Percentiles rank a stretch among this genome's conserved stretches.
Evolutionary conservation across 2,888 invertebrate genomes (phyloP).

Genomic region (Polyploca ridens): DNA sequence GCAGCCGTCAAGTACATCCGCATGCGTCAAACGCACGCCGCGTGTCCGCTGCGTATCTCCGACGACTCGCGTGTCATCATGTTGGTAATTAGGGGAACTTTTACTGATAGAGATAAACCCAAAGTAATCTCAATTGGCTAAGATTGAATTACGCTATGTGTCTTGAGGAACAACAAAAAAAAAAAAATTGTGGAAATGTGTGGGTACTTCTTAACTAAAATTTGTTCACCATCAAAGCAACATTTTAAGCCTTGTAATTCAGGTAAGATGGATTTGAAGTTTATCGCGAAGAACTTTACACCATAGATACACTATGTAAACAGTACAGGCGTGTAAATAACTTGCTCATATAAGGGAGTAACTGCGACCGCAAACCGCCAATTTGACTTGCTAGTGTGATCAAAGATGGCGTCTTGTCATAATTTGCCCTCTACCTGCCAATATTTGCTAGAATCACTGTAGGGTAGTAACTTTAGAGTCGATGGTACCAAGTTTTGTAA

Average conservation of each 20-base stretch:
- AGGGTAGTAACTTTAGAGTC: neutral
- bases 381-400: constrained; percentile 55
- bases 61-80: constrained; percentile 17
- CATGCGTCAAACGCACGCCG: constrained; percentile 16
- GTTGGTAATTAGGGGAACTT: neutral
- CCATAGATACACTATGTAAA: neutral
- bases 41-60: constrained; percentile 19
- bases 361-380: constrained; percentile 61
- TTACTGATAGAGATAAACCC: too few species aligned
- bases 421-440: constrained; percentile 29
- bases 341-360: constrained; percentile 14
- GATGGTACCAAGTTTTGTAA: neutral
- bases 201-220: too few species aligned
- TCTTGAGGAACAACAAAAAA: too few species aligned
- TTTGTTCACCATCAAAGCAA: too few species aligned
- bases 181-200: too few species aligned
- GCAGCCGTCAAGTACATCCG: constrained; percentile 18
- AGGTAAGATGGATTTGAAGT: neutral
- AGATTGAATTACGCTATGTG: too few species aligned
- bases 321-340: neutral
- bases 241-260: too few species aligned
- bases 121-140: too few species aligned
- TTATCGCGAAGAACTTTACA: neutral
- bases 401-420: constrained; percentile 52
- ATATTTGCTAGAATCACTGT: constrained; percentile 41